Evolutionary conservation across 2,888 invertebrate species (phyloP), one percentile per base, ranked within the genome.

Genomic region (Phalera bucephala): DNA sequence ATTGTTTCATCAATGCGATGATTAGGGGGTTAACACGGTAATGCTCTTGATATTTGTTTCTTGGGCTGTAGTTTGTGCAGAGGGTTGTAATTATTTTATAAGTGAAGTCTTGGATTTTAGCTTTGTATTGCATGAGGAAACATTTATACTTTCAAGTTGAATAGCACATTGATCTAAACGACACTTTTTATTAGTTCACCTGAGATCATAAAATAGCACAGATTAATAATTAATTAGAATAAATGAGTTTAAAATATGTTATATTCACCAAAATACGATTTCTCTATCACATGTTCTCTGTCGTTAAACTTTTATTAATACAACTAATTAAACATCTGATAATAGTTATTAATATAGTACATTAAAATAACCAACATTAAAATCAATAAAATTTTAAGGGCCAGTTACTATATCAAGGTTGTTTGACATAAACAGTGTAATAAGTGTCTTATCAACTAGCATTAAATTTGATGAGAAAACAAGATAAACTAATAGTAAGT

Each of bases 1-100:
- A 83, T 85, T 85, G 83, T 80, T 82, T 77, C 81, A 65, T 75
- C 80, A 77, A 81, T 57, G 48, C 59, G 72, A 83, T 83, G 70
- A 83, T 83, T 80, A 75, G 74, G 79, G 29, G 80, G 74, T 64
- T 73, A 72, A 73, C 44, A 45, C 40, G 52, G 62, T 68, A 69
- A 66, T 64, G 55, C 53, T 52, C 56, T 52, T 47, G 44, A 53
- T 64, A 66, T 72, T 70, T 57, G 64, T 67, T 69, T 65, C 46
- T 54, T 44, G 32, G 30, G 45, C 42, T 52, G 49, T 64, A 51
- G 57, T 59, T 56, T 58, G 63, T 63, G 43, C 33, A 32, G 28
- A 39, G 33, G 34, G 47, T 47, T 40, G 40, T 11, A 21, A 42
- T 30, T 22, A 19, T 40, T 45, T 36, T 7, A 12, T 25, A 12